Evolutionary conservation across 2,888 invertebrate species (phyloP), one percentile per base, ranked within the genome.

Genomic region (Micoletzkya japonica): DNA sequence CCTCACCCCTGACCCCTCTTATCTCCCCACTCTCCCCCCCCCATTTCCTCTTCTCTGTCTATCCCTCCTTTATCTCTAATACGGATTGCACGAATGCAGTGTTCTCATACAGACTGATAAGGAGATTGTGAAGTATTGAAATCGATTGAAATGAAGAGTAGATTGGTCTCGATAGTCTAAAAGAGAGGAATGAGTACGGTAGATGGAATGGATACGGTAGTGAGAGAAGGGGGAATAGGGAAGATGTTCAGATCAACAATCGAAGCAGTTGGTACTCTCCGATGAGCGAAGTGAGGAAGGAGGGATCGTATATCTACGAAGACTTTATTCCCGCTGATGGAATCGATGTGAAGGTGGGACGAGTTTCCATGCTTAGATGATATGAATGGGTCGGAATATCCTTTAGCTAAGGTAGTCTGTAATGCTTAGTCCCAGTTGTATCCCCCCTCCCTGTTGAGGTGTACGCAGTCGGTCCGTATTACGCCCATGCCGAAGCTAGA

Each of bases 271-370:
- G 97, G 72, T 99, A 99, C 87, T 96, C 95, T 0, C 94, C 95
- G 7, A 85, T 85, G 34, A 95, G 94, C 57, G 90, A 94, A 83
- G 94, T 99, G 7, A 90, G 98, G 70, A 95, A 94, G 88, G 93
- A 93, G 61, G 98, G 98, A 57, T 96, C 95, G 17, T 99, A 93
- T 87, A 96, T 99, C 86, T 99, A 99, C 87, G 98, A 99, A 89
- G 97, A 99, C 88, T 99, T 99, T 87, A 98, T 99, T 95, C 97
- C 97, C 6, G 98, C 98, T 49, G 98, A 98, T 90, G 98, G 98
- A 4, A 90, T 90, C 4, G 91, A 91, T 87, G 90, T 91, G 2
- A 91, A 91, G 87, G 90, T 90, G 49, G n/a, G 26, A 56, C 52
- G 34, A 24, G 26, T 30, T 14, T 10, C 44, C 44, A 32, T 28